These are phyloP conservation scores for Micromys minutus DNA, from an alignment of 2,113 vertebrate species.

Conservation along the genomic window DNA sequence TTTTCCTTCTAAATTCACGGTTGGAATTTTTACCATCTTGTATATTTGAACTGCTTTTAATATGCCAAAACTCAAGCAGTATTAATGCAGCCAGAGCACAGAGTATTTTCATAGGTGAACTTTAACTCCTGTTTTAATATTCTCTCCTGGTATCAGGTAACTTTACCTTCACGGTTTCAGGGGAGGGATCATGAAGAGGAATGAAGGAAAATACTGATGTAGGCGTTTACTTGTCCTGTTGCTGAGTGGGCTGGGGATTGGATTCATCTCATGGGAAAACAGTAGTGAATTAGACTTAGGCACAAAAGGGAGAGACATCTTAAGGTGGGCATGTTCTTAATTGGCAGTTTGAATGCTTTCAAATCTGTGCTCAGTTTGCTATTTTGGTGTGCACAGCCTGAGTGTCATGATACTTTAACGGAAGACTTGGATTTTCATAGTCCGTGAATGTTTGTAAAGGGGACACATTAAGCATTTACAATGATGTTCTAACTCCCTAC, in stretches of 20 bases:
- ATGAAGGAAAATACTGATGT: background rate
- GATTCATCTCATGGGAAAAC: background rate
- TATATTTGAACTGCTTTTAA: conserved; percentile 2
- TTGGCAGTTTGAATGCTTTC: background rate
- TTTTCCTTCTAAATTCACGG: background rate
- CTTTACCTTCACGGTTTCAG: conserved; percentile 3
- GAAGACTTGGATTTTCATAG: background rate
- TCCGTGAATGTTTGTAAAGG: background rate
- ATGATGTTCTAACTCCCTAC: background rate
- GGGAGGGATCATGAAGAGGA: background rate
- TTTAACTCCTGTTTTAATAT: background rate
- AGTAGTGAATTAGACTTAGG: background rate
- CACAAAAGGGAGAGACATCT: conserved; percentile 10
- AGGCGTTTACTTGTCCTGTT: background rate
- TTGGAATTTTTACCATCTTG: conserved; percentile 24
- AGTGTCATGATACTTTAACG: background rate
- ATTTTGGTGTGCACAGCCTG: background rate
- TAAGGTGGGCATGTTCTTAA: background rate
- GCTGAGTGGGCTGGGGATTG: background rate
- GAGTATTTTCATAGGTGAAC: conserved; percentile 9
- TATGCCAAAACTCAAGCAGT: background rate
- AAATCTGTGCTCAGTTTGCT: background rate
- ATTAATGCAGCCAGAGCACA: background rate
- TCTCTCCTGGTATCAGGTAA: background rate
- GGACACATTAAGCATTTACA: background rate